A percentile compares a stretch with the other conserved stretches of the same genome.
Conservation (phyloP, 1,140 invertebrate genomes). For the Bombus soroeensis region DNA sequence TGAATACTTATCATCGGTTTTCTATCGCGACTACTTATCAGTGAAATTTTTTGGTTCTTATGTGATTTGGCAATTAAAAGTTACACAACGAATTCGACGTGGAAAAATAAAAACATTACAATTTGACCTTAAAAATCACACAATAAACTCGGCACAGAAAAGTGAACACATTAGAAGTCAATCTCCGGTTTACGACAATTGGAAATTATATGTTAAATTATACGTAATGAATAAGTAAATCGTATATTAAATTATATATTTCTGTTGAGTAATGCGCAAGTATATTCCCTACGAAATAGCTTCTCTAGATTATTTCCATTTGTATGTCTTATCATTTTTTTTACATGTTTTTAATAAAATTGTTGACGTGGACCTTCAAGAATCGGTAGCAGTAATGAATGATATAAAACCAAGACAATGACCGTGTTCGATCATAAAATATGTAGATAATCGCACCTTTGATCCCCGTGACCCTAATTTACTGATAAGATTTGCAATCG, state of each 20-base stretch:
- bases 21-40: background rate
- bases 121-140: background rate
- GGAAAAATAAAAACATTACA: background rate
- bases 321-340: background rate
- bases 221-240: too few species aligned
- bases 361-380: too few species aligned
- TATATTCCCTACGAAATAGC: too few species aligned
- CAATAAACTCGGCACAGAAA: background rate
- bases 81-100: background rate
- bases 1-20: background rate
- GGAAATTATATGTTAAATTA: too few species aligned
- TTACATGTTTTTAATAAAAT: too few species aligned
- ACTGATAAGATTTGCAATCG: conserved; percentile 11
- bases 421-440: background rate
- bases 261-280: background rate
- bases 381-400: too few species aligned
- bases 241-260: background rate
- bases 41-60: background rate
- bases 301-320: background rate
- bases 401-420: background rate
- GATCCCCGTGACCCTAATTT: conserved; percentile 42
- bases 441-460: conserved; percentile 23
- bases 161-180: background rate
- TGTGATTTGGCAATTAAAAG: background rate
- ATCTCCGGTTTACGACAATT: background rate